Evolutionary conservation across 2,113 vertebrate species (phyloP), one percentile per base, ranked within the genome.

Genomic region (Sinocyclocheilus anshuiensis): DNA sequence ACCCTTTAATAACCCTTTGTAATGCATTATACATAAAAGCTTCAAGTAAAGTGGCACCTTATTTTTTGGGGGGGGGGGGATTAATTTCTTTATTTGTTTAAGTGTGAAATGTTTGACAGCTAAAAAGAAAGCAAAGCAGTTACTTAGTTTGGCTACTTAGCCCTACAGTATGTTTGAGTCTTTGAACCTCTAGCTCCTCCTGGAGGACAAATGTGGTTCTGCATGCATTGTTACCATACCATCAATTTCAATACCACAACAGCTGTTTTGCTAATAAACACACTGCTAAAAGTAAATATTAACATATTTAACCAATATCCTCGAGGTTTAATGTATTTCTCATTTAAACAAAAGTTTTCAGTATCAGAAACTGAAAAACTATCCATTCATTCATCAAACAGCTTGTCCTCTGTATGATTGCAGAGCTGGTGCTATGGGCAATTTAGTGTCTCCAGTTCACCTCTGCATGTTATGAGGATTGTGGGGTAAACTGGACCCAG

Each of bases 121-220:
- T 45, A 45, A 45, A 45, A 45, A 45, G 42, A 48, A 48, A 12
- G 50, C 13, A 50, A 55, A 65, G 24, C n/a, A 26, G 33, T 48
- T 15, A 74, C 16, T 55, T 55, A 4, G 9, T 39, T 22, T 39
- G 18, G 8, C 4, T 71, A 39, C 4, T 20, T 2, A 42, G 69
- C 10, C 1, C 0, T 2, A 22, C 6, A 72, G 36, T 72, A 39
- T 53, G n/a, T 18, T 77, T 77, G 48, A 6, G 24, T 57, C 33
- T 76, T 15, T 67, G 39, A 57, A 6, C 45, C 13, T 33, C 42
- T 22, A 74, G 26, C 36, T 12, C 87, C 81, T 11, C 20, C 81
- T 77, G 36, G 77, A 20, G 77, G 77, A 76, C 57, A 39, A 84
- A 85, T 50, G 36, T 75, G 67, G 63, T 77, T 69, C 77, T 55